Conservation (phyloP, 2,113 vertebrate species). For the Chaenogobius annularis region DNA sequence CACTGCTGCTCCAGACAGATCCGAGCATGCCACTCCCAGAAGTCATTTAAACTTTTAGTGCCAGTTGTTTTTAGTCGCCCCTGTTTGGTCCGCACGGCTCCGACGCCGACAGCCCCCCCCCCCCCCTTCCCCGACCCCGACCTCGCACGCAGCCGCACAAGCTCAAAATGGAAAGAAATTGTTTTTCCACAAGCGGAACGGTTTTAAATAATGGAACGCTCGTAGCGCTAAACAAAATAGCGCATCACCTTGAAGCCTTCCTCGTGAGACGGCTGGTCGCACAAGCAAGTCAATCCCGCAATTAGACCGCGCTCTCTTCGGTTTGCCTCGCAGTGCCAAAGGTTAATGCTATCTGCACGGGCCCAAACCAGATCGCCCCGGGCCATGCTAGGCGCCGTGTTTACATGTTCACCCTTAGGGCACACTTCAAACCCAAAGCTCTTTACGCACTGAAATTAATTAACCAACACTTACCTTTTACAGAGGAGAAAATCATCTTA, state of each 20-base stretch:
- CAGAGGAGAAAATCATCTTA: neutral
- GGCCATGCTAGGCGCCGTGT: constrained; percentile 58
- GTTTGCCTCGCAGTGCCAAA: constrained; percentile 63
- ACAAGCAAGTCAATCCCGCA: constrained; percentile 76
- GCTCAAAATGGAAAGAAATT: constrained; percentile 93
- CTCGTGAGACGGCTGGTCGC: constrained; percentile 76
- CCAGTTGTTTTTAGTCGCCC: constrained; percentile 37
- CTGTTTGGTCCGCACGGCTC: constrained; percentile 11
- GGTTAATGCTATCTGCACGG: constrained; percentile 84
- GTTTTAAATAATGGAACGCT: constrained; percentile 91
- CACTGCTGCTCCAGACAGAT: constrained; percentile 40
- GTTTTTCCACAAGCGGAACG: constrained; percentile 82
- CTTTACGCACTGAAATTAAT: constrained; percentile 29
- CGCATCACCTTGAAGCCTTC: constrained; percentile 83
- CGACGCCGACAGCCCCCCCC: constrained; percentile 35
- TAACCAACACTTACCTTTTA: neutral
- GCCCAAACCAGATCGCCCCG: constrained; percentile 80
- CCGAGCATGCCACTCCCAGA: constrained; percentile 54
- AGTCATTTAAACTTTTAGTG: constrained; percentile 77
- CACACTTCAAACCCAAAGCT: constrained; percentile 70
- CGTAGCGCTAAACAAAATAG: constrained; percentile 76
- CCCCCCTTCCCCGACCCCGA: constrained; percentile 22
- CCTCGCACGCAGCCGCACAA: constrained; percentile 75
- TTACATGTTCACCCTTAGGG: constrained; percentile 67
- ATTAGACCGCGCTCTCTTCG: constrained; percentile 79